Evolutionary conservation across 2,888 invertebrate species (phyloP).

Genomic region (Diarsia rubi): DNA sequence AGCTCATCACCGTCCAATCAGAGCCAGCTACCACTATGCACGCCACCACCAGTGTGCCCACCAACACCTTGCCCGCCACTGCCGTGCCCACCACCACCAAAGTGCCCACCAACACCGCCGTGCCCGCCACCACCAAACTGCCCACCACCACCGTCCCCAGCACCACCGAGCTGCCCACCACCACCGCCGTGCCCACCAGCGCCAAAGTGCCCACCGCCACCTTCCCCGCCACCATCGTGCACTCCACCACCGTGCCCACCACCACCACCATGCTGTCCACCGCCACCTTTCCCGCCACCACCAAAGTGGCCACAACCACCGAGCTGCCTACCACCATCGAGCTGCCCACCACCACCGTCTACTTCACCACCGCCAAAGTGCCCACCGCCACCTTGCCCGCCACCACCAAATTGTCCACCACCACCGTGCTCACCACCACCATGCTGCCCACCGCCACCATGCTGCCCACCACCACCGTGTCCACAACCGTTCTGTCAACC

Average conservation of each 20-base stretch:
- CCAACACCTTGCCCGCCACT: neutral
- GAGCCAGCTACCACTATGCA: too few relatives aligned
- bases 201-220: neutral
- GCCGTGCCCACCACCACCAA: neutral
- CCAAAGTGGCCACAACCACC: too few relatives aligned
- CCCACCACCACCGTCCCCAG: neutral
- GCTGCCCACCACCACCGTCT: neutral
- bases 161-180: neutral
- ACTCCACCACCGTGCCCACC: neutral
- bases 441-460: neutral
- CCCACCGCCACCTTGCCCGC: neutral
- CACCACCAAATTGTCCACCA: neutral
- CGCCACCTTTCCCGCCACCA: neutral
- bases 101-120: neutral
- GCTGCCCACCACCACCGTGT: too few relatives aligned
- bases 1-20: too few relatives aligned
- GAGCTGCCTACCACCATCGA: neutral
- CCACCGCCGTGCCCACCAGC: neutral
- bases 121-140: neutral
- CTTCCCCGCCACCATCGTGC: neutral
- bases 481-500: too few relatives aligned
- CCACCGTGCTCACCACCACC: neutral
- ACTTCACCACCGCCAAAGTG: too few relatives aligned
- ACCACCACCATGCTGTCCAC: neutral
- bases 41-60: too few relatives aligned